Percentiles rank a stretch among this genome's conserved stretches.
Conservation (phyloP, 2,888 invertebrate species). For the Gryllus longicercus region DNA sequence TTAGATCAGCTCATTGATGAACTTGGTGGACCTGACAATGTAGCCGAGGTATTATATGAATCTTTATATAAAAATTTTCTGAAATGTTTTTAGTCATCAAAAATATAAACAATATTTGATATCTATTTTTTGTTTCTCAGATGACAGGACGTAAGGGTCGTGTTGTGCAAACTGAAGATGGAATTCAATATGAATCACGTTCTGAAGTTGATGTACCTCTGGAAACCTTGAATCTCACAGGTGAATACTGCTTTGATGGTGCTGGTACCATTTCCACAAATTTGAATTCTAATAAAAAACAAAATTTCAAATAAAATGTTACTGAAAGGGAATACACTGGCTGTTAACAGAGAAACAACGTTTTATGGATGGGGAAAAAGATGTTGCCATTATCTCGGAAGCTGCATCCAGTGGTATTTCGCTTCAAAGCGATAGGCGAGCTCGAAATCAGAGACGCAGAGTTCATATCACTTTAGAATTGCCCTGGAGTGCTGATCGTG, state of each 20-base stretch:
- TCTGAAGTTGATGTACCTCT: slow-evolving; percentile 93
- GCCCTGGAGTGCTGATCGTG: slow-evolving; percentile 99
- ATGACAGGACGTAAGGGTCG: slow-evolving; percentile 97
- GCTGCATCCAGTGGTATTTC: slow-evolving; percentile 98
- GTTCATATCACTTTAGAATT: slow-evolving; percentile 98
- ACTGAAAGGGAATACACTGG: too few species aligned
- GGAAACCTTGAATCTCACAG: slow-evolving; percentile 93
- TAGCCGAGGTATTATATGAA: slow-evolving; percentile 70
- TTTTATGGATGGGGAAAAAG: slow-evolving; percentile 98
- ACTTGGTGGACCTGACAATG: slow-evolving; percentile 94
- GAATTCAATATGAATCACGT: slow-evolving; percentile 91
- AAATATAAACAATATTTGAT: background rate
- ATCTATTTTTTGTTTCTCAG: slow-evolving; percentile 45
- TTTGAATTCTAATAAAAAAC: background rate
- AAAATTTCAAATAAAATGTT: background rate
- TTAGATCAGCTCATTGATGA: slow-evolving; percentile 98
- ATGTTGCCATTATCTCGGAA: slow-evolving; percentile 98
- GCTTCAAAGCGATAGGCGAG: slow-evolving; percentile 91
- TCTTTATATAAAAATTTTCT: slow-evolving; percentile 25
- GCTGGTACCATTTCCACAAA: background rate
- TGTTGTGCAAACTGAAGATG: slow-evolving; percentile 90
- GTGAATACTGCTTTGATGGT: slow-evolving; percentile 53
- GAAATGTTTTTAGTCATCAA: background rate
- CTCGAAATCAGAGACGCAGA: slow-evolving; percentile 85
- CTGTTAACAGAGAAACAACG: slow-evolving; percentile 55